Evolutionary conservation across 2,888 invertebrate species (phyloP), one percentile per base, ranked within the genome.

Genomic region (Aphidoletes aphidimyza): DNA sequence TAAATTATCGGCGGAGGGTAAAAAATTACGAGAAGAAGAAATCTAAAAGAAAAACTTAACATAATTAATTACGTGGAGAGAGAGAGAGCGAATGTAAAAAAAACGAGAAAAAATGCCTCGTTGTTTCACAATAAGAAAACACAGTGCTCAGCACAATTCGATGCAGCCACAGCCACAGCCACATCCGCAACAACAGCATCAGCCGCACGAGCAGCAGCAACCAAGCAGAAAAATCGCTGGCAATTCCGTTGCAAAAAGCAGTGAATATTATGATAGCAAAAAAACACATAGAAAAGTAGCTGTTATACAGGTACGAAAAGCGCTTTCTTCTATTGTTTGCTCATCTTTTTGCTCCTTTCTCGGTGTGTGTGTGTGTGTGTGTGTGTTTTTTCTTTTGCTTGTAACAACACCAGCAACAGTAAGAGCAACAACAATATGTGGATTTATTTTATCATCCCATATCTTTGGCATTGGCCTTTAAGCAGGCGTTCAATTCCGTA

Each of bases 51-150:
- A 81, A 81, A 81, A 37, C 36, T 37, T 81, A 81, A 81, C 36
- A 81, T 69, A 69, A 81, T 81, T 81, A 81, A 69, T 81, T 81
- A 36, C 81, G 81, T n/a, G 81, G 37, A 37, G 37, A 22, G 9
- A 37, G 37, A 81, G 5, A 36, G n/a, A 19, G 5, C 3, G 36
- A 78, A 26, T 17, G 9, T 36, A 17, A 78, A 36, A n/a, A 81
- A 81, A 11, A 69, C 14, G 3, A 69, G 17, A 36, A 8, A 17
- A 81, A 81, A 86, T 86, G 86, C 86, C 86, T 83, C 86, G 86
- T 85, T 86, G 85, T 84, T 85, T 85, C 69, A 85, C 85, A 84
- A 83, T 86, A 84, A 85, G 84, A 85, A 85, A 86, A 85, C 83
- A 84, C 37, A 36, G 49, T 54, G 84, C 47, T 84, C 78, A 84